Base-by-base conservation (phyloP, 92 coral and sea anemone species). In the Zoanthus sociatus region DNA sequence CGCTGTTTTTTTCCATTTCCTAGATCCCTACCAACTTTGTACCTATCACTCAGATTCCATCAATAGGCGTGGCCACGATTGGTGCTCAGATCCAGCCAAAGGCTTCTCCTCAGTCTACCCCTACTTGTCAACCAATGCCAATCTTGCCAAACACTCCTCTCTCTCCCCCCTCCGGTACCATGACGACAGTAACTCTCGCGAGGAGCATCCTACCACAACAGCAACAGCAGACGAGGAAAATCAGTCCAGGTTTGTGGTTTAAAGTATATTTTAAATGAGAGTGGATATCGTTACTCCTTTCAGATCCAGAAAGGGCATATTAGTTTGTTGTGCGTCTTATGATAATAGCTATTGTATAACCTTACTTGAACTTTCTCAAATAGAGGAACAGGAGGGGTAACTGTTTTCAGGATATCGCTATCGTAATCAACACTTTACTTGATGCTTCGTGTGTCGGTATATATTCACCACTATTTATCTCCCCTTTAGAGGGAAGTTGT, bases 201-300 rank as follows among this genome's bases (percentile, higher is more conserved):
- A 88, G 98, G 54, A 94, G 96, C 50, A 95, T 95, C 91, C 83
- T 93, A 3, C 98, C 98, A 0, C 95, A 94, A 37, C 98, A 94
- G 50, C 98, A 94, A 42, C 98, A 93, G 84, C 98, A 93, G 88
- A 94, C 94, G 73, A 87, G 98, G 33, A 95, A 93, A 68, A 86
- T 95, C 4, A 83, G 84, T 68, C 86, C 92, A 76, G 98, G 94
- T 81, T 81, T 47, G 85, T 66, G 12, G 7, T 47, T 66, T 47
- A 63, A 10, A 6, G 9, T 15, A 0, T 37, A 37, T 37, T 37
- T 37, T 37, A 37, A 37, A 37, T 37, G 42, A 1, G 42, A 37
- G 42, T 37, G 42, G 4, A 37, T 37, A 37, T 37, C 42, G 42
- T 37, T 37, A 37, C 4, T 37, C 42, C 42, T 37, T 37, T 37